Percentiles rank a stretch among this genome's conserved stretches.
phyloP scores from a whole-genome alignment of 2,888 invertebrate species.

The Nasonia oneida region DNA sequence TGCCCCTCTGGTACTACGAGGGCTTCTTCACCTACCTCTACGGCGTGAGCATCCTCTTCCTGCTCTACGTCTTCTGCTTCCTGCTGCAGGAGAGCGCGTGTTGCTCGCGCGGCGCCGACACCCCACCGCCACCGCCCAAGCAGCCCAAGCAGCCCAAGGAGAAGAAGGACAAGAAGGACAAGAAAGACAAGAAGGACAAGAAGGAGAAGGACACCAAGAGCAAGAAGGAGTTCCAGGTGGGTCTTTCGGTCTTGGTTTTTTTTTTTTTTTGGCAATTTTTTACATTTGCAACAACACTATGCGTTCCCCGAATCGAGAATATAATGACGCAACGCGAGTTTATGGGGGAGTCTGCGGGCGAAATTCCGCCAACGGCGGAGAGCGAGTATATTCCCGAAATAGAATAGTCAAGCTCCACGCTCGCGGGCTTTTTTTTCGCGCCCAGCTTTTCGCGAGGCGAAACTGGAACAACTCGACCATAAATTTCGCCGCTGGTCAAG shows the following conservation, averaged over 20 bases:
- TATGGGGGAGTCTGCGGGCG: conserved; percentile 49
- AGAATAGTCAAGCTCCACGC: conserved; percentile 48
- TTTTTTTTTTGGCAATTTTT: background rate
- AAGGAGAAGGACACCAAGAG: conserved; percentile 82
- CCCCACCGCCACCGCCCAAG: conserved; percentile 83
- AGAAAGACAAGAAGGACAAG: conserved; percentile 81
- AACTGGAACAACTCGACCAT: conserved; percentile 7
- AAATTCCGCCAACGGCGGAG: conserved; percentile 34
- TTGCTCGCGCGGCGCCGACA: conserved; percentile 85
- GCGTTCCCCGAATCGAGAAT: conserved; percentile 43
- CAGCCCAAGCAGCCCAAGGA: conserved; percentile 84
- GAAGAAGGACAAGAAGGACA: conserved; percentile 85
- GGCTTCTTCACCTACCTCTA: conserved; percentile 97
- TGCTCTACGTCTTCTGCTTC: conserved; percentile 96
- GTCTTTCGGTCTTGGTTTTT: conserved; percentile 33
- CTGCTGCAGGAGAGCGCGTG: conserved; percentile 94
- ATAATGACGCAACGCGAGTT: conserved; percentile 39
- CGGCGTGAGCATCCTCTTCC: conserved; percentile 94
- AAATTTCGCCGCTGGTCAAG: conserved; percentile 18
- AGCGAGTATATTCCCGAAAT: conserved; percentile 49
- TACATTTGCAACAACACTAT: too few species aligned
- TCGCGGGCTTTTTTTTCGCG: conserved; percentile 21
- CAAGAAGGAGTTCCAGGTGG: conserved; percentile 82
- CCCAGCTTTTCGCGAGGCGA: conserved; percentile 5
- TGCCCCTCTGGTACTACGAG: conserved; percentile 96